Conservation (phyloP, 1,140 invertebrate species). For the Charaxes varanes region DNA sequence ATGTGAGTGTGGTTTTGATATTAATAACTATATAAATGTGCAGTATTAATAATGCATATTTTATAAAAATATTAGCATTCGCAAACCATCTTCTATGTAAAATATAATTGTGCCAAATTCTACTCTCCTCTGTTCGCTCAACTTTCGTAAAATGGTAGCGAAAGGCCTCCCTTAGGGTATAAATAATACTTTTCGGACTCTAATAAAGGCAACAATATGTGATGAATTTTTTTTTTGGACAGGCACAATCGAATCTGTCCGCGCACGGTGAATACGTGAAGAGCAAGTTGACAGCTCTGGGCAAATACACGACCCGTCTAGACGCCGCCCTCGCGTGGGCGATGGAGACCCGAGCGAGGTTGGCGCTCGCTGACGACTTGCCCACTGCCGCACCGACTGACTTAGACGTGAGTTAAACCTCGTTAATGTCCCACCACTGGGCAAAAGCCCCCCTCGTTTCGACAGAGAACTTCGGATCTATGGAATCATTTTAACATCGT, state of each 20-base stretch:
- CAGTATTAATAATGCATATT: no score
- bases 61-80: no score
- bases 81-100: no score
- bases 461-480: no score
- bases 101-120: no score
- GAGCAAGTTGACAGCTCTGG: conserved; percentile 76
- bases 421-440: neutral
- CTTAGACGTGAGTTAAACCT: conserved; percentile 35
- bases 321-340: conserved; percentile 76
- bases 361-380: conserved; percentile 63
- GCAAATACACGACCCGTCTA: conserved; percentile 75
- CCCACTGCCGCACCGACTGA: conserved; percentile 34
- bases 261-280: conserved; percentile 76
- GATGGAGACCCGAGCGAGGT: conserved; percentile 28
- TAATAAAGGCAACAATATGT: neutral
- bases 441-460: no score
- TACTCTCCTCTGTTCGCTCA: no score
- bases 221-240: neutral
- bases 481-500: no score
- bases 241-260: conserved; percentile 67
- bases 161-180: no score
- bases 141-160: no score
- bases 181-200: no score
- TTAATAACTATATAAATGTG: no score
- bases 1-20: neutral